These are phyloP conservation scores for Centrocercus urophasianus DNA, from an alignment of 2,113 vertebrate species.

Conservation along the genomic window DNA sequence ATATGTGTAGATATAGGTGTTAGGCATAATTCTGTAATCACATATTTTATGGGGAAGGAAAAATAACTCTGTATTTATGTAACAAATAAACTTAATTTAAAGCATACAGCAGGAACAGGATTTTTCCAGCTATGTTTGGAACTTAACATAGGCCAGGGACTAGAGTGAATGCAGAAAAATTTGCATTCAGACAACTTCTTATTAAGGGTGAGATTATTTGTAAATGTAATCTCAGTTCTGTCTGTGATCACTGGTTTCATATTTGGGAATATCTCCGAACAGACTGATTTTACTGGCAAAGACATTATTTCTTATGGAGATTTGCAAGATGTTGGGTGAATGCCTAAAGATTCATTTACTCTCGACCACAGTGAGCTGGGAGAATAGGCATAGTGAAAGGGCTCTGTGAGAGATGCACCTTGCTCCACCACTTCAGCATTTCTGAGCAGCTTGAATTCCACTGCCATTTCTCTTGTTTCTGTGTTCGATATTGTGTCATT, in stretches of 20 bases:
- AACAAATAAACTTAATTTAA: background rate
- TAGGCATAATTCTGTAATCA: background rate
- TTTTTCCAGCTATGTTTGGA: background rate
- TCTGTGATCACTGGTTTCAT: rapidly evolving
- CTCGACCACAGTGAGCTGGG: background rate
- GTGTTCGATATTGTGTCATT: background rate
- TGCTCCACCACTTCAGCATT: rapidly evolving
- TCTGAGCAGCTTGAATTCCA: rapidly evolving
- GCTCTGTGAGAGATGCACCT: background rate
- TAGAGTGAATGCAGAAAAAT: background rate
- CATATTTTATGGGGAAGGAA: background rate
- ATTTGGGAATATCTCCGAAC: background rate
- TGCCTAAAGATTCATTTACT: too few relatives aligned
- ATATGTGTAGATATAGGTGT: too few relatives aligned
- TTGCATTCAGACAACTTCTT: background rate
- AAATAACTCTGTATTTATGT: background rate
- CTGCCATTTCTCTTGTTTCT: background rate
- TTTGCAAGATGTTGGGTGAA: too few relatives aligned
- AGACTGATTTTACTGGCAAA: background rate
- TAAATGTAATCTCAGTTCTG: background rate
- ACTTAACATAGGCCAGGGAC: background rate
- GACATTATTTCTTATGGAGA: rapidly evolving
- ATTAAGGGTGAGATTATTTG: background rate
- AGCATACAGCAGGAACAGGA: background rate
- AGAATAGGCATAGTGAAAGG: background rate